Base-by-base conservation (phyloP, 2,888 invertebrate genomes). In the Acanthosepion lycidas region DNA sequence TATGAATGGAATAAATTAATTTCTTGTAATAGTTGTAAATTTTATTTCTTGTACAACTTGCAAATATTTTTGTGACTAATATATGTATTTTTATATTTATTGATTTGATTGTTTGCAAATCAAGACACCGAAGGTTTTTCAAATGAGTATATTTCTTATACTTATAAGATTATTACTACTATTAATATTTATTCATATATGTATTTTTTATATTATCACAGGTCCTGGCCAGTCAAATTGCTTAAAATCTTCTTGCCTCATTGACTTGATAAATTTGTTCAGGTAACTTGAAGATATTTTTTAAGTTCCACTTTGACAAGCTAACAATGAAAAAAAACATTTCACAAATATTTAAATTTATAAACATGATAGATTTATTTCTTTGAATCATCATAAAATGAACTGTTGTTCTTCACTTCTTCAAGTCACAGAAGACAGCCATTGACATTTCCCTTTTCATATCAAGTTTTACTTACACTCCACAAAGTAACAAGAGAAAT, bases 171-270 rank as follows among this genome's bases (percentile, higher is more conserved):
- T 33, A 33, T 33, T 33, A 33, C 33, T 33, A 33, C 33, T 78
- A 4, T 78, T 64, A 12, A 6, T 59, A 23, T 59, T 23, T 23
- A 59, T 59, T 1, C 6, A 59, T 59, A 6, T 20, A 6, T 20
- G 6, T 59, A 23, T 6, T 59, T 59, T 59, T 23, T 55, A 4
- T 23, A 78, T 15, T 55, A 28, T 94, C 91, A 93, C 94, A 96
- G 96, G 96, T 94, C 95, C 95, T 95, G 96, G 96, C 9, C 96
- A 96, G 95, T 95, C 95, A 59, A 94, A 96, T 94, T 95, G 95
- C 3, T 95, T 95, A 94, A 95, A 96, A 64, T 95, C 96, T 20
- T 95, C 95, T 15, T 96, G 96, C 94, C 94, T 96, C 28, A 95
- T 95, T 95, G 96, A 95, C 92, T 94, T 96, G 33, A 91, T 96